Base-by-base conservation (phyloP, 2,888 invertebrate species). In the Aquatica leii region DNA sequence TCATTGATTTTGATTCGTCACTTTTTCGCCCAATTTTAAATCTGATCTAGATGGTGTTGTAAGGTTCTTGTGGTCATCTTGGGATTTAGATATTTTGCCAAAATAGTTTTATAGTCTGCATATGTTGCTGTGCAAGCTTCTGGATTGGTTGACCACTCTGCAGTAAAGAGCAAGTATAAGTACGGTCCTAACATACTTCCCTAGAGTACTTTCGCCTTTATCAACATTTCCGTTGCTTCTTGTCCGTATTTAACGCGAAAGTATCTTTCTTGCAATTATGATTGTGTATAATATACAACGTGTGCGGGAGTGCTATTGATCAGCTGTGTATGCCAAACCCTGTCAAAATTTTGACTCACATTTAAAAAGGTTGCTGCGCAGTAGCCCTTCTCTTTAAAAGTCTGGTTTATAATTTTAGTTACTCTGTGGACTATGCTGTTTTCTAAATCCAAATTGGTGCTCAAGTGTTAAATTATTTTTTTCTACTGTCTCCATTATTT, bases 1-100 rank as follows among this genome's bases (percentile, higher is more conserved):
- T 24, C 24, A 24, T 24, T 15, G 15, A 5, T 46, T 46, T 46
- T 46, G 46, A 46, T 46, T 46, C 11, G 12, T 14, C 46, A 46
- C 8, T 46, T 46, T 17, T 15, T 46, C 46, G 46, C 14, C 11
- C 15, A 46, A 46, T 46, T 5, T 46, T 15, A 2, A 11, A 15
- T 46, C 46, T 46, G 46, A 46, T 46, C 46, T 15, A 46, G 46
- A 46, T 41, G 41, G 41, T 41, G 41, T 46, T 46, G 8, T 46
- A 9, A 14, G 18, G 15, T 46, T 46, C 46, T 46, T 9, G 15
- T 5, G 3, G 46, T 14, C 15, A 14, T 46, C 9, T 9, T 46
- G 11, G 46, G 46, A 46, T 5, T 46, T 9, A 17, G 12, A 18
- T 46, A 14, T 46, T 46, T 46, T 46, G 46, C 17, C 46, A 46